These are phyloP conservation scores for Catajapyx aquilonaris DNA, from an alignment of 1,140 invertebrate species.

Conservation along the genomic window DNA sequence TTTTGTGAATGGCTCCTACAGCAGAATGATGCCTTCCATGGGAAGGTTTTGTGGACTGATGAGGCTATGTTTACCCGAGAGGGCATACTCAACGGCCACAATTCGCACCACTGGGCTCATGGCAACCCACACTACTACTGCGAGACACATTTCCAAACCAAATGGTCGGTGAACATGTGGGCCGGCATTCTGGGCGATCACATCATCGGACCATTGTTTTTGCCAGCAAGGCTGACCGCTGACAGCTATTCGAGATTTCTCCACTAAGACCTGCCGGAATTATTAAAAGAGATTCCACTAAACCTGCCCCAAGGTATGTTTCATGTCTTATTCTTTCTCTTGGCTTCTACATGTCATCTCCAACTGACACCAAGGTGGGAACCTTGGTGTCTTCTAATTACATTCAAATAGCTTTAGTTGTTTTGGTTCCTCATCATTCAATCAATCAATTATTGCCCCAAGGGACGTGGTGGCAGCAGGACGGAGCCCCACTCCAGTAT, in stretches of 20 bases:
- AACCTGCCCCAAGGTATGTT: background rate
- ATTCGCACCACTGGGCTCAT: slow-evolving; percentile 18
- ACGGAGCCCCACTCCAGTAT: background rate
- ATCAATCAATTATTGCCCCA: background rate
- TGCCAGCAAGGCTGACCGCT: slow-evolving; percentile 1
- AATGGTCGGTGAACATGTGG: slow-evolving; percentile 19
- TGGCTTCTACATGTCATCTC: too few species aligned
- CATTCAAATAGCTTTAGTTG: too few species aligned
- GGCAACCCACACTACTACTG: slow-evolving; percentile 19
- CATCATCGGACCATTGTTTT: slow-evolving; percentile 5
- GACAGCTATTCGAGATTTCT: slow-evolving; percentile 3
- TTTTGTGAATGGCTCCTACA: too few species aligned
- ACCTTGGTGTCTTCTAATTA: too few species aligned
- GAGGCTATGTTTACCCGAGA: slow-evolving; percentile 16
- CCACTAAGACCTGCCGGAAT: slow-evolving; percentile 4
- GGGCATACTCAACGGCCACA: slow-evolving; percentile 19
- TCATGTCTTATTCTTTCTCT: too few species aligned
- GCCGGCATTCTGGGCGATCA: slow-evolving; percentile 15
- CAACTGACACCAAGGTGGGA: too few species aligned
- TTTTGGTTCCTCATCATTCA: too few species aligned
- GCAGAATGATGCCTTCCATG: too few species aligned
- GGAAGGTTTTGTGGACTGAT: slow-evolving; percentile 18
- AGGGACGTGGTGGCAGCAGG: background rate
- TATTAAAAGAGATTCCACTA: slow-evolving; percentile 5
- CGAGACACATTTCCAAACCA: slow-evolving; percentile 16